Percentiles rank a stretch among this genome's conserved stretches.
Conservation (phyloP, 2,113 vertebrate genomes). For the Zosterops pallidus region DNA sequence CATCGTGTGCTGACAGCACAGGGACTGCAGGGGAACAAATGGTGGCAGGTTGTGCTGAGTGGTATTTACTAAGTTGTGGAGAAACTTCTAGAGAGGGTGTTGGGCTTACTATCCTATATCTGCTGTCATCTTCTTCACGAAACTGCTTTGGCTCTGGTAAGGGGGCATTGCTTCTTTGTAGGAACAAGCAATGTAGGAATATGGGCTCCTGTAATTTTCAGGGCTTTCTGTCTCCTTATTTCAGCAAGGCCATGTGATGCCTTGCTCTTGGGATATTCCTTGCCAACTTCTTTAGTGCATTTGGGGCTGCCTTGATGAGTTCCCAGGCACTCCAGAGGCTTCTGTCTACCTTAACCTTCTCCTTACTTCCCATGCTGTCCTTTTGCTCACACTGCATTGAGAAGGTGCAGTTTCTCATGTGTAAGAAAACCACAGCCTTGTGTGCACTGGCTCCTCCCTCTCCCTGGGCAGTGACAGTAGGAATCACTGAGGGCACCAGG, state of each 20-base stretch:
- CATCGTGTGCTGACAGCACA: rapidly evolving
- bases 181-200: no score
- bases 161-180: background rate
- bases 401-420: background rate
- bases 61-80: background rate
- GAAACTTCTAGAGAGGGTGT: background rate
- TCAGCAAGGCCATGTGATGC: background rate
- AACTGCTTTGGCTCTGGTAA: background rate
- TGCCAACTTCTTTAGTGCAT: background rate
- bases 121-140: background rate
- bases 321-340: background rate
- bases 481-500: background rate
- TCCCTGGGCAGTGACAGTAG: background rate
- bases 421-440: background rate
- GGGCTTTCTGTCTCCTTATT: background rate
- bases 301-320: background rate
- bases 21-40: background rate
- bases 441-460: background rate
- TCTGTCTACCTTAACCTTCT: background rate
- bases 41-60: background rate
- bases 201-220: background rate
- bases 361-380: background rate
- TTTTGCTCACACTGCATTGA: background rate
- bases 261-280: background rate
- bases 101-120: background rate